These are phyloP conservation scores for Cherax destructor DNA, from an alignment of 1,140 invertebrate genomes.

Conservation along the genomic window DNA sequence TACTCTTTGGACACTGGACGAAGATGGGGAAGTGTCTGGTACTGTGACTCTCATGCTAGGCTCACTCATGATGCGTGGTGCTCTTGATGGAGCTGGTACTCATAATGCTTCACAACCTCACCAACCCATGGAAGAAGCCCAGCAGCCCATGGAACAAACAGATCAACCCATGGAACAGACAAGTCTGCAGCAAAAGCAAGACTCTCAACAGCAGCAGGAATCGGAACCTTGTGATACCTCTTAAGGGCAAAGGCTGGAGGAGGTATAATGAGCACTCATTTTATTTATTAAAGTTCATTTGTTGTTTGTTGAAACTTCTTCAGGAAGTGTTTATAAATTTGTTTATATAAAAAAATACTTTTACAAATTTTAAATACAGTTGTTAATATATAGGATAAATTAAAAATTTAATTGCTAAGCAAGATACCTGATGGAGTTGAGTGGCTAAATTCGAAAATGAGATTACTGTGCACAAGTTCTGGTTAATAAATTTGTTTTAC, in stretches of 20 bases:
- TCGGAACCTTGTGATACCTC: constrained; percentile 35
- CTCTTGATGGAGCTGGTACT: constrained; percentile 37
- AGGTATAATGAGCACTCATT: background rate
- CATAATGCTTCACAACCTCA: constrained; percentile 21
- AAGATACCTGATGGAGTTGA: too few relatives aligned
- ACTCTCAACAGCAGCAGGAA: background rate
- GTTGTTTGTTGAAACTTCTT: background rate
- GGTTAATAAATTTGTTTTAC: too few relatives aligned
- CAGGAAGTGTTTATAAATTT: background rate
- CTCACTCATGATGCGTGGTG: constrained; percentile 64
- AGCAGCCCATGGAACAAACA: constrained; percentile 51
- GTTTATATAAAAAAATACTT: background rate
- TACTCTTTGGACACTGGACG: constrained; percentile 74
- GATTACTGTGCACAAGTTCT: too few relatives aligned
- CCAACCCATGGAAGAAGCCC: constrained; percentile 50
- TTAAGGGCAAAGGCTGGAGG: background rate
- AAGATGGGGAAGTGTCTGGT: constrained; percentile 72
- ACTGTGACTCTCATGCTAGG: constrained; percentile 69
- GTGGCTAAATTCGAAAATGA: too few relatives aligned
- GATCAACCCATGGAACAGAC: constrained; percentile 33
- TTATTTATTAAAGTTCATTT: constrained; percentile 9
- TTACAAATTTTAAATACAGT: background rate
- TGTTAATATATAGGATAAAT: background rate
- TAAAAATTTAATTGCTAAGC: background rate
- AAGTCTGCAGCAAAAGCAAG: constrained; percentile 17